Conservation (phyloP, 2,888 invertebrate species). For the Pterobdella sp. region DNA sequence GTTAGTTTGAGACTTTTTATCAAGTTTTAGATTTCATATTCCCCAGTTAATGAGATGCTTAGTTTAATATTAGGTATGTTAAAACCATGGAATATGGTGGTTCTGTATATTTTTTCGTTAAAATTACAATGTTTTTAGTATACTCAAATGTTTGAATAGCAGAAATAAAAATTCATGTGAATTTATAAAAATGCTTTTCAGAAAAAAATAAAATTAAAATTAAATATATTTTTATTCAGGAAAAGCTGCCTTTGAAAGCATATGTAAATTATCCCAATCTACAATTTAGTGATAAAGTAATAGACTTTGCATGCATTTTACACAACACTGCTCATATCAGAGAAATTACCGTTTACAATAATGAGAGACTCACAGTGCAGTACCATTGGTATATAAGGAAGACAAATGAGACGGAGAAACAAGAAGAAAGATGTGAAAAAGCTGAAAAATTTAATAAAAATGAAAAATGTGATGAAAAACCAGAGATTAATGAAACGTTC, state of each 20-base stretch:
- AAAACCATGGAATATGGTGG: no score
- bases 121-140: neutral
- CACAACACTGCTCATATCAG: conserved; percentile 53
- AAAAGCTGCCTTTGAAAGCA: conserved; percentile 59
- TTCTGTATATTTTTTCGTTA: no score
- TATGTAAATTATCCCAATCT: conserved; percentile 65
- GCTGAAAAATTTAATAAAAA: neutral
- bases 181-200: neutral
- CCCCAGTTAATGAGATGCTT: no score
- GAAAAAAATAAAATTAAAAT: conserved; percentile 4
- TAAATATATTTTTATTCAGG: conserved; percentile 52
- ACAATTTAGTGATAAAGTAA: conserved; percentile 55
- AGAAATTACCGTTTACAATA: conserved; percentile 55
- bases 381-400: conserved; percentile 48
- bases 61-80: no score
- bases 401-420: neutral
- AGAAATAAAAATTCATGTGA: neutral
- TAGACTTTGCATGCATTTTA: conserved; percentile 61
- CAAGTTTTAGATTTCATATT: neutral
- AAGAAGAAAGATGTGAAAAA: conserved; percentile 5
- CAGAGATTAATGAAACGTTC: conserved; percentile 10
- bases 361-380: conserved; percentile 54
- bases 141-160: neutral
- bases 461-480: conserved; percentile 8
- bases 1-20: neutral